These are phyloP conservation scores for Austrofundulus limnaeus DNA, from an alignment of 2,113 vertebrate species.

Conservation along the genomic window DNA sequence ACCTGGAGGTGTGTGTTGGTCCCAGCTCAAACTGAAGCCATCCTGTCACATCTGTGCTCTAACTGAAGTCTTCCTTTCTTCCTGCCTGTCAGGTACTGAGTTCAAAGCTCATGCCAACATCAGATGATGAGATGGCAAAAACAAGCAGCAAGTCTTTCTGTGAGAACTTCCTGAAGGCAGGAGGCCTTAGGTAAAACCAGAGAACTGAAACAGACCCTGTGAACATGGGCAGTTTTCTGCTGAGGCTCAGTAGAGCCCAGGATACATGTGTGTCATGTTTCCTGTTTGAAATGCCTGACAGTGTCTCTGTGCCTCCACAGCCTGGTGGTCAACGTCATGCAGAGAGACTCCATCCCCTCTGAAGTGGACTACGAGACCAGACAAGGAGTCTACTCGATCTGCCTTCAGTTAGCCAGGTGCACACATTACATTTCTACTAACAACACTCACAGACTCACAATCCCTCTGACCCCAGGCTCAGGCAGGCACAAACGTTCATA, in stretches of 20 bases:
- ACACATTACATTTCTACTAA: no score
- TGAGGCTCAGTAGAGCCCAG: slow-evolving; percentile 6
- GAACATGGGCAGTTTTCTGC: no score
- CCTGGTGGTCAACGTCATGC: slow-evolving; percentile 99
- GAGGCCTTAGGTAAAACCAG: slow-evolving; percentile 88
- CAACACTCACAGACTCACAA: no score
- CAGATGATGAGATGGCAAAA: slow-evolving; percentile 99
- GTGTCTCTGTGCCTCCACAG: slow-evolving; percentile 65
- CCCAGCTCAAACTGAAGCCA: background rate
- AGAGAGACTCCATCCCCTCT: slow-evolving; percentile 96
- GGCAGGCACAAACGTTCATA: no score
- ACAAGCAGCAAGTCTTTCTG: slow-evolving; percentile 98
- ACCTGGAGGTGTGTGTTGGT: slow-evolving; percentile 86
- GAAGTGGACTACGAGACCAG: slow-evolving; percentile 98
- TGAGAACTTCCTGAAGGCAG: slow-evolving; percentile 97
- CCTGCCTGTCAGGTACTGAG: slow-evolving; percentile 87
- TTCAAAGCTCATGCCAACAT: slow-evolving; percentile 98
- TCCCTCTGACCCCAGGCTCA: no score
- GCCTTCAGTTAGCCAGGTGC: slow-evolving; percentile 96
- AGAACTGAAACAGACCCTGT: background rate
- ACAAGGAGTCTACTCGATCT: slow-evolving; percentile 98
- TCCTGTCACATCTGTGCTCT: background rate
- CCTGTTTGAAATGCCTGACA: background rate
- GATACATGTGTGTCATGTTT: background rate
- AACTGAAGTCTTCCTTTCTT: background rate